Evolutionary conservation across 2,797 vertebrate genomes (phyloP), one percentile per base, ranked within the genome.

Genomic region (Buceros bicornis): DNA sequence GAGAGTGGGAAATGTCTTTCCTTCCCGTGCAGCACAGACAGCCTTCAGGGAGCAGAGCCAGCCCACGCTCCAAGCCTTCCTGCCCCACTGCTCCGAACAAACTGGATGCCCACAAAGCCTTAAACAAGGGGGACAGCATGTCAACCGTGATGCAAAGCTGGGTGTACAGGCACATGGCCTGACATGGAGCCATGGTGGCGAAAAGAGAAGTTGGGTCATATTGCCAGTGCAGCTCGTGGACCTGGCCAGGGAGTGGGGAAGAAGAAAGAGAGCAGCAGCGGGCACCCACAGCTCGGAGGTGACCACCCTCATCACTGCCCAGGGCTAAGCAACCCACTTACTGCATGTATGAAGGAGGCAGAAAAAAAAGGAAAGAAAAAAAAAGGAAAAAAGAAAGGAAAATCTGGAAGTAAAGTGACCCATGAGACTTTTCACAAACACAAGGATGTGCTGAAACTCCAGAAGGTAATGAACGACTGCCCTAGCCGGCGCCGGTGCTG

Each of bases 181-280:
- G 50, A 53, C 26, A 8, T 0, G 5, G 33, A 73, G 37, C n/a
- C 20, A 10, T 0, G 0, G 50, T 3, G 62, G 10, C 16, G 40
- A 28, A 31, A 48, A 35, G n/a, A 67, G 29, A 47, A 72, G 35
- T 16, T 43, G 65, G 60, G 60, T 67, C 48, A 26, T 20, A 1
- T 19, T 62, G 65, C 5, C 28, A 7, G 8, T 2, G 35, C 4
- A 18, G 53, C 42, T 54, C 1, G 0, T 24, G 10, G 37, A 40
- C 37, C 37, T 40, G 8, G 35, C 35, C n/a, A 47, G 43, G 62
- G 43, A 47, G 64, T 11, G 45, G 26, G 24, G 35, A 70, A 21
- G 64, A 64, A 16, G 18, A 70, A 8, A 35, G 58, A 29, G 48
- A 54, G 53, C 40, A 65, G 51, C 37, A 47, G 37, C 0, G 1